Conservation (phyloP, 2,888 invertebrate species). For the Ctena decussata region DNA sequence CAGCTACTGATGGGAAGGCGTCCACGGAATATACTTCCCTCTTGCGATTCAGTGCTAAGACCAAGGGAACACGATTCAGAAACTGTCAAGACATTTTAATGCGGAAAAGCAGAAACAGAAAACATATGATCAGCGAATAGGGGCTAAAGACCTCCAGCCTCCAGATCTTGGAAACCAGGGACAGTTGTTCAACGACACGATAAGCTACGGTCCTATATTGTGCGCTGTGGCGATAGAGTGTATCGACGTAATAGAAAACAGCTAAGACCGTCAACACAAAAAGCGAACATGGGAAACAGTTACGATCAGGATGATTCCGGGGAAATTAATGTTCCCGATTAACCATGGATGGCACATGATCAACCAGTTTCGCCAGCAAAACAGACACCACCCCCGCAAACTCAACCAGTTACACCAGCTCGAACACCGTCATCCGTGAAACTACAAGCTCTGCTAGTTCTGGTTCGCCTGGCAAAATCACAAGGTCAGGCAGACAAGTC, state of each 20-base stretch:
- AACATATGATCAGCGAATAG: constrained; percentile 41
- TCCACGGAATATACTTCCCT: constrained; percentile 61
- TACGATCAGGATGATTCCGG: neutral
- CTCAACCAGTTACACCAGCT: neutral
- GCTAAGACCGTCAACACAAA: constrained; percentile 12
- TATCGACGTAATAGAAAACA: constrained; percentile 53
- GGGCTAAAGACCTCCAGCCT: constrained; percentile 29
- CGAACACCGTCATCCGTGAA: neutral
- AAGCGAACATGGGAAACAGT: neutral
- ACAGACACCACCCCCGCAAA: too few relatives aligned
- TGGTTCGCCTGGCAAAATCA: neutral
- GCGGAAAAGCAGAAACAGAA: constrained; percentile 51
- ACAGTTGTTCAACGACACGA: constrained; percentile 34
- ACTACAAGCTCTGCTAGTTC: neutral
- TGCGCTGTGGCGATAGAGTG: constrained; percentile 22
- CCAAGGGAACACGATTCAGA: constrained; percentile 2
- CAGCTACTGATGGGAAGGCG: constrained; percentile 64
- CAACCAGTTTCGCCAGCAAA: neutral
- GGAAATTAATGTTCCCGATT: neutral
- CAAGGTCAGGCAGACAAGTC: constrained; percentile 15
- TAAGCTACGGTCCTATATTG: constrained; percentile 56
- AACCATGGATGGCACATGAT: neutral
- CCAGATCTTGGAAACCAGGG: constrained; percentile 33
- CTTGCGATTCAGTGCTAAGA: constrained; percentile 14
- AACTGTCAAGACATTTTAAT: constrained; percentile 35